Percentiles rank a stretch among this genome's conserved stretches.
Conservation (phyloP, 2,797 vertebrate species). For the Pseudochromis fuscus region DNA sequence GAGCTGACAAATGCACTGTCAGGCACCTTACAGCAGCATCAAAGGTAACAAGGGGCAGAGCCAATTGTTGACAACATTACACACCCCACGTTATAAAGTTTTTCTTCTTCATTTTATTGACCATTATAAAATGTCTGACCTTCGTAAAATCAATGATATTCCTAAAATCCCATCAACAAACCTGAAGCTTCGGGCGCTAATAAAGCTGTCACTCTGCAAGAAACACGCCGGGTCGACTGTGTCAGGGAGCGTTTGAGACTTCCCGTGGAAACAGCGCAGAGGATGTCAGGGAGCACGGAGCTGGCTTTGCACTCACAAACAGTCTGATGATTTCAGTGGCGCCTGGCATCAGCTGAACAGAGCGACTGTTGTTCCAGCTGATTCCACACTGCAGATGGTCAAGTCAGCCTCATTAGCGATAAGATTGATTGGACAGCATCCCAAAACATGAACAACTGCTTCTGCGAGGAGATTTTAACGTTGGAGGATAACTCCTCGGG, state of each 20-base stretch:
- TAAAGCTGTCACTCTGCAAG: not conserved
- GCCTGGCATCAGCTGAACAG: conserved; percentile 3
- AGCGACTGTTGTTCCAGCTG: conserved; percentile 16
- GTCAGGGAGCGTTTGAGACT: conserved; percentile 4
- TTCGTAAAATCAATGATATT: conserved; percentile 2
- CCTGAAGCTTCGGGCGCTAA: not conserved
- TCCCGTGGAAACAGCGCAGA: conserved; percentile 3
- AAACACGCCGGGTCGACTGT: not conserved
- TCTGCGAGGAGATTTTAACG: not conserved
- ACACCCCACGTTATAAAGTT: too few species aligned
- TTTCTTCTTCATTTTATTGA: too few species aligned
- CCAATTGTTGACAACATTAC: not conserved
- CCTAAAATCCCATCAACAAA: not conserved
- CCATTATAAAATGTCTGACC: not conserved
- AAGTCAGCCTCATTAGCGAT: conserved; percentile 32
- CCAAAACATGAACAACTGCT: conserved; percentile 10
- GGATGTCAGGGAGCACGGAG: conserved; percentile 8
- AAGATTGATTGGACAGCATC: conserved; percentile 18
- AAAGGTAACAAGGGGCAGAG: not conserved
- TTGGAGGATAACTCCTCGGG: not conserved
- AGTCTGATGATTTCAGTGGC: conserved; percentile 5
- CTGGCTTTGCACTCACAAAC: conserved; percentile 11
- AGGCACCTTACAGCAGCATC: not conserved
- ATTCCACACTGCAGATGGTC: conserved; percentile 41
- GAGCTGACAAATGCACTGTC: not conserved